These are phyloP conservation scores for Abrostola triplasia DNA, from an alignment of 2,888 invertebrate species.

Conservation along the genomic window DNA sequence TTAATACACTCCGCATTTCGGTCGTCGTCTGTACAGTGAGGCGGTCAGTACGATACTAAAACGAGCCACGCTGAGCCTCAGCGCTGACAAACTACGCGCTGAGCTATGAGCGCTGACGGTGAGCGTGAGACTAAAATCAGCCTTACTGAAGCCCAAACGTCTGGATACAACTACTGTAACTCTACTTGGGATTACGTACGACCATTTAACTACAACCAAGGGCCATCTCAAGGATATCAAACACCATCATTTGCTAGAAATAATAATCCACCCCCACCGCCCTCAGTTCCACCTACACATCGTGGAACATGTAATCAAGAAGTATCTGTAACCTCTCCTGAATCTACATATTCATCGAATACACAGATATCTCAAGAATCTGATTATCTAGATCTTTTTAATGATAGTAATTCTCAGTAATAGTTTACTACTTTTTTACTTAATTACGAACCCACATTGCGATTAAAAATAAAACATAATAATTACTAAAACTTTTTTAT, in stretches of 20 bases:
- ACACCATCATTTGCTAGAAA: constrained; percentile 42
- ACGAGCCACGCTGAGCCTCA: too few species aligned
- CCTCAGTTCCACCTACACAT: constrained; percentile 35
- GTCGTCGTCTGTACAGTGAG: constrained; percentile 39
- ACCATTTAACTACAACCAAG: constrained; percentile 39
- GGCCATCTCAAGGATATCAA: constrained; percentile 40
- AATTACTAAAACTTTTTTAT: too few species aligned
- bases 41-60: constrained; percentile 44
- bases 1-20: constrained; percentile 49
- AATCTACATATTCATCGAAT: constrained; percentile 37
- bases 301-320: constrained; percentile 38
- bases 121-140: constrained; percentile 38
- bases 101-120: constrained; percentile 43
- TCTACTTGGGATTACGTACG: constrained; percentile 35
- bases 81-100: constrained; percentile 48
- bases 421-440: constrained; percentile 28
- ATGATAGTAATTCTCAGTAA: constrained; percentile 36
- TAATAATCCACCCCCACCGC: constrained; percentile 39
- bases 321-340: constrained; percentile 32
- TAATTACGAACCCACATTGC: constrained; percentile 18
- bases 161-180: constrained; percentile 35
- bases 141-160: constrained; percentile 44
- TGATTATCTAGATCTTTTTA: constrained; percentile 33
- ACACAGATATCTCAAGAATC: constrained; percentile 35
- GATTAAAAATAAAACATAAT: constrained; percentile 21